Base-by-base conservation (phyloP, 2,888 invertebrate species). In the Epinotia demarniana region DNA sequence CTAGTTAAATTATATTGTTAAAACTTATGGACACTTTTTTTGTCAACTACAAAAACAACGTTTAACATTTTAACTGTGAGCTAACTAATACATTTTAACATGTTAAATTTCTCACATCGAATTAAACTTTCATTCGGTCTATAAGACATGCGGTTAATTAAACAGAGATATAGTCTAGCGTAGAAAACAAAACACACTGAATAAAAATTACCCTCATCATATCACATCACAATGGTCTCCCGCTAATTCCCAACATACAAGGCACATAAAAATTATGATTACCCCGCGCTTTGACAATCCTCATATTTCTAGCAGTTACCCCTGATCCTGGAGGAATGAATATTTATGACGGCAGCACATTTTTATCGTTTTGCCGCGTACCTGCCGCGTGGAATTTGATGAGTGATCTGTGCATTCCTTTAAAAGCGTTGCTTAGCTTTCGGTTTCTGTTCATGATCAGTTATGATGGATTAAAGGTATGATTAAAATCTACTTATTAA, bases 251-350 rank as follows among this genome's bases (percentile, higher is more conserved):
- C 58, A 49, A 73, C 57, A 74, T 64, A 64, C 18, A 57, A 72
- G 72, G 84, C 83, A 81, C 82, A 87, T 89, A 90, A 90, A 89
- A 92, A 92, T 90, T 90, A 89, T 91, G 90, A 92, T 91, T 91
- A 89, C 88, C 83, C 82, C 85, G 82, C 84, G 83, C 86, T 87
- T 85, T 89, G 91, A 90, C 90, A 89, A 87, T 86, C 86, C 85
- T 84, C 88, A 88, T 90, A 90, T 88, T 85, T 90, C 87, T 86
- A 86, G 84, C 88, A 89, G 89, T 89, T 88, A 86, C 79, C 79
- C 87, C 86, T 84, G 66, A 71, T 72, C 71, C 75, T 69, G 39
- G 67, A 85, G 79, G 82, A 86, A 91, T 92, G 92, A 93, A 92
- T 92, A 93, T 93, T 92, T 92, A 92, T 92, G 88, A 84, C 85